Evolutionary conservation across 1,140 invertebrate species (phyloP).

Genomic region (Steinernema feltiae): DNA sequence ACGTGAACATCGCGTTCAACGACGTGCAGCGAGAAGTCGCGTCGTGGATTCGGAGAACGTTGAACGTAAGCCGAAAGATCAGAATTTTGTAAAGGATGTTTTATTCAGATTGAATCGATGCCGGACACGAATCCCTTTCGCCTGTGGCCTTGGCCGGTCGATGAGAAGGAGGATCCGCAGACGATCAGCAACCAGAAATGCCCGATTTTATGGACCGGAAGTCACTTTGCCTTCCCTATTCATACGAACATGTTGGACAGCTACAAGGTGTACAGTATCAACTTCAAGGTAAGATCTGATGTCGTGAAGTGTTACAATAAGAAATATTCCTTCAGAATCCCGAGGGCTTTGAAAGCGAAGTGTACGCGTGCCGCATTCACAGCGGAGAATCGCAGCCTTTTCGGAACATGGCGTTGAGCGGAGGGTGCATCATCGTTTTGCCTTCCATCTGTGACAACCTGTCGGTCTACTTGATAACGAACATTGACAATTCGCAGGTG

Average conservation of each 20-base stretch:
- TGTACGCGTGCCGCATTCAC: neutral
- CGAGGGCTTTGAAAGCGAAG: neutral
- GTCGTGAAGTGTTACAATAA: too few species aligned
- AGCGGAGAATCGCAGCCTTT: neutral
- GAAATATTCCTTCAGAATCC: neutral
- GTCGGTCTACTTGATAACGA: neutral
- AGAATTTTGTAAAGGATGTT: neutral
- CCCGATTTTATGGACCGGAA: neutral
- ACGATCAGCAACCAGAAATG: neutral
- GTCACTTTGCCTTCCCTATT: neutral
- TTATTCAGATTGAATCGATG: neutral
- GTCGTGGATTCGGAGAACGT: neutral
- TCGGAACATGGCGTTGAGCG: neutral
- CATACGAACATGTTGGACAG: neutral
- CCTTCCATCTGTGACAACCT: neutral
- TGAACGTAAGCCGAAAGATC: neutral
- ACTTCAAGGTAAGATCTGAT: neutral
- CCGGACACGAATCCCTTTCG: neutral
- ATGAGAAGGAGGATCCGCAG: neutral
- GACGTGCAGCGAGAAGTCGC: neutral
- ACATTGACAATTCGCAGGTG: neutral
- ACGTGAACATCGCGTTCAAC: neutral
- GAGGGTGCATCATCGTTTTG: neutral
- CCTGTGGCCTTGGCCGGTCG: neutral
- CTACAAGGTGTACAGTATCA: neutral